Conservation (phyloP, 2,113 vertebrate species). For the Patagioenas fasciata region DNA sequence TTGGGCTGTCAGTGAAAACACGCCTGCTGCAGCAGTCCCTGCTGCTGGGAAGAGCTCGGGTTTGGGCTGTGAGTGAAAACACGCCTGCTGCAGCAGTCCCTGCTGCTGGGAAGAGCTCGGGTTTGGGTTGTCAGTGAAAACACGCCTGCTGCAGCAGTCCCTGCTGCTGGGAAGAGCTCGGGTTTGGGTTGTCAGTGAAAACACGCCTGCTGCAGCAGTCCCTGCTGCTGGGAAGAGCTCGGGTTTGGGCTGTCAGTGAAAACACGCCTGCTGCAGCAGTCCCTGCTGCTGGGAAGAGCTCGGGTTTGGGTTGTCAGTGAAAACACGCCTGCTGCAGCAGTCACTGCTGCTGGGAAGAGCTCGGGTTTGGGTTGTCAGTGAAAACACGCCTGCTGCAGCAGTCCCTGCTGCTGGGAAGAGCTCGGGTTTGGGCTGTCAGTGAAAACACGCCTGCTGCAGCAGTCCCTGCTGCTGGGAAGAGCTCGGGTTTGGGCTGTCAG, state of each 20-base stretch:
- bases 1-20: conserved; percentile 1
- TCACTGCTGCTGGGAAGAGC: neutral
- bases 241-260: neutral
- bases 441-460: neutral
- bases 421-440: neutral
- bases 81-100: neutral
- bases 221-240: neutral
- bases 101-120: neutral
- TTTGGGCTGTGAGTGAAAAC: conserved; percentile 4
- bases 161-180: neutral
- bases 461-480: neutral
- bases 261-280: neutral
- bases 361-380: neutral
- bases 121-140: neutral
- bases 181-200: neutral
- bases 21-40: neutral
- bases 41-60: neutral
- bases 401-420: neutral
- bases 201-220: neutral
- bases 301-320: neutral
- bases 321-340: neutral
- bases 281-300: neutral
- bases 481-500: neutral
- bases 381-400: neutral
- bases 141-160: neutral